phyloP scores from a whole-genome alignment of 2,113 vertebrate genomes.

The Chloebia gouldiae region DNA sequence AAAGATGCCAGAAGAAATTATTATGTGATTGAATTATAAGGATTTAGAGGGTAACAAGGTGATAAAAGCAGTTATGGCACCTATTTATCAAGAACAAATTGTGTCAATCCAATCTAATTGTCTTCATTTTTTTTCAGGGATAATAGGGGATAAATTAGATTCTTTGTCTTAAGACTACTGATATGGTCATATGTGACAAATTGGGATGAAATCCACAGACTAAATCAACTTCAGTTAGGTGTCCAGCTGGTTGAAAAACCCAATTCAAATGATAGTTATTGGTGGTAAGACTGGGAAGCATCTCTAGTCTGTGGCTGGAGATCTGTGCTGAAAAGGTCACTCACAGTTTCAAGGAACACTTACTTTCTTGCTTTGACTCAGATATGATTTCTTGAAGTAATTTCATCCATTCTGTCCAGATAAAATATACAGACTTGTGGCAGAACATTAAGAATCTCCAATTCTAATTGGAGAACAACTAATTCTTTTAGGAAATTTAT shows the following conservation, averaged over 20 bases:
- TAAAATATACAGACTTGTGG: neutral
- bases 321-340: neutral
- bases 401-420: neutral
- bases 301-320: neutral
- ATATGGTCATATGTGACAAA: neutral
- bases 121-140: neutral
- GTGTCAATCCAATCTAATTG: neutral
- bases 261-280: neutral
- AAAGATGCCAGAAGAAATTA: neutral
- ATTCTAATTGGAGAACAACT: neutral
- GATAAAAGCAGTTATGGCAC: constrained; percentile 8
- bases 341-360: neutral
- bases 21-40: neutral
- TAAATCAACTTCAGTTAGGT: neutral
- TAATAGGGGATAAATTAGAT: neutral
- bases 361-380: neutral
- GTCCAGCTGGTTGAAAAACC: neutral
- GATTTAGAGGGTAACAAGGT: constrained; percentile 1
- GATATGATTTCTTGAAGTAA: neutral
- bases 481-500: neutral
- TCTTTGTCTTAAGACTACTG: neutral
- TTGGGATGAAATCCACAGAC: neutral
- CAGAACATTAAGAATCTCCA: neutral
- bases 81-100: constrained; percentile 6
- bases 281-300: neutral